Percentiles rank a stretch among this genome's conserved stretches.
Evolutionary conservation across 37 sponge, comb jelly and placozoan genomes (phyloP).

Genomic region (Mnemiopsis leidyi): DNA sequence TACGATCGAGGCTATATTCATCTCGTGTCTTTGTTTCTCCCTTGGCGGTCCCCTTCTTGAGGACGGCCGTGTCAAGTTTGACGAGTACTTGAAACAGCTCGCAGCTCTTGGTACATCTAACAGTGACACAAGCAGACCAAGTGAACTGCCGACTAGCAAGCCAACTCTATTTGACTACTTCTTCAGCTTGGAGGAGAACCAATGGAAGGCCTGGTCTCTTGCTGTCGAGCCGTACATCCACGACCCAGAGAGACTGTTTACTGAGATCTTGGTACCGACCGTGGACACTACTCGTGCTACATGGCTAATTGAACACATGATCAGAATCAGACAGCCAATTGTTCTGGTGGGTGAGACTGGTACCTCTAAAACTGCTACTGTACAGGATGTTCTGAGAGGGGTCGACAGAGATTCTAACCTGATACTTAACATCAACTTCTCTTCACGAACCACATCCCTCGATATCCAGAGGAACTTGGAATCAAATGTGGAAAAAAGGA

Average conservation of each 20-base stretch:
- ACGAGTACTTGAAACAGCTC: slow-evolving; percentile 80
- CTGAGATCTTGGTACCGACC: slow-evolving; percentile 97
- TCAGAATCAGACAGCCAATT: slow-evolving; percentile 79
- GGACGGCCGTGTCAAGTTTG: slow-evolving; percentile 91
- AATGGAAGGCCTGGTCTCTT: slow-evolving; percentile 92
- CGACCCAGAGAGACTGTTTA: slow-evolving; percentile 76
- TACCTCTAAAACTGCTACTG: slow-evolving; percentile 97
- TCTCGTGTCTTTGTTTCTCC: slow-evolving; percentile 86
- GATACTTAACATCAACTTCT: slow-evolving; percentile 95
- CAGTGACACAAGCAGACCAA: slow-evolving; percentile 65
- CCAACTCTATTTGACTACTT: slow-evolving; percentile 94
- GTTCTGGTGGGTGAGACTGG: slow-evolving; percentile 98
- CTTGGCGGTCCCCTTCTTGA: slow-evolving; percentile 90
- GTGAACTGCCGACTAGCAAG: slow-evolving; percentile 79
- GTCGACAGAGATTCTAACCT: slow-evolving; percentile 82
- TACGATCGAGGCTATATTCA: slow-evolving; percentile 81
- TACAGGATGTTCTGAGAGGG: slow-evolving; percentile 82
- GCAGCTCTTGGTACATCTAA: slow-evolving; percentile 72
- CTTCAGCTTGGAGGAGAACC: slow-evolving; percentile 71
- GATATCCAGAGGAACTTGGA: slow-evolving; percentile 97
- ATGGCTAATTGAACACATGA: slow-evolving; percentile 96
- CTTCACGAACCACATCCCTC: slow-evolving; percentile 95
- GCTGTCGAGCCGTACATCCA: slow-evolving; percentile 91
- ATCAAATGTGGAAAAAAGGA: slow-evolving; percentile 96
- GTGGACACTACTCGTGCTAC: slow-evolving; percentile 94